Base-by-base conservation (phyloP, 2,797 vertebrate species). In the Sebastes jordani region DNA sequence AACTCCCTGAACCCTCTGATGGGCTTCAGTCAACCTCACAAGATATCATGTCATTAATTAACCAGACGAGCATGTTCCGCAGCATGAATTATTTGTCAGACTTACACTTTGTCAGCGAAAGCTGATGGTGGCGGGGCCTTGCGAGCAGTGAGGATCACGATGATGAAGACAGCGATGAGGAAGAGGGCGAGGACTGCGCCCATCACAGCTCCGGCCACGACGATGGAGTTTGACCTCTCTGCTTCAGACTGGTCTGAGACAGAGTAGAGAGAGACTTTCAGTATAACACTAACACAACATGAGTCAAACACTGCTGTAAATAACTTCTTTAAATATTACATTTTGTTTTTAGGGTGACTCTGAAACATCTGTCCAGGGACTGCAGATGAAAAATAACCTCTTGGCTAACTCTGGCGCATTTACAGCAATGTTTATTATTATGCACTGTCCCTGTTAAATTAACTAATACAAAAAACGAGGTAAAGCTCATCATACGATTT, bases 31-130 rank as follows among this genome's bases (percentile, higher is more conserved):
- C 81, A 83, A 81, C 79, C 84, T 84, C 77, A 32, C 23, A 29
- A 76, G 52, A 75, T 68, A 69, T 74, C 60, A 7, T 65, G 82
- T 83, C 87, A 84, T 91, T 84, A 90, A 91, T 89, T 86, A 87
- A 88, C 65, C 83, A 89, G 81, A 42, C 61, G 22, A 77, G 81
- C 83, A 62, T 71, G 82, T 70, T 77, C 62, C 6, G 42, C 63
- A 14, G 60, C 82, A 88, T 89, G 74, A 93, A 89, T 85, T 83
- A 91, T 88, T 86, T 25, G 74, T 56, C 30, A 69, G 91, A 98
- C 98, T 97, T 94, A 99, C 98, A 98, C 95, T 97, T 97, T 99
- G 92, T 98, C 97, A 29, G 96, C 93, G 82, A 97, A 97, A 75
- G 95, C 82, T 2, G 49, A 52, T n/a, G 92, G 91, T 3, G 96